phyloP scores from a whole-genome alignment of 2,888 invertebrate species.

The Macrophya alboannulata region DNA sequence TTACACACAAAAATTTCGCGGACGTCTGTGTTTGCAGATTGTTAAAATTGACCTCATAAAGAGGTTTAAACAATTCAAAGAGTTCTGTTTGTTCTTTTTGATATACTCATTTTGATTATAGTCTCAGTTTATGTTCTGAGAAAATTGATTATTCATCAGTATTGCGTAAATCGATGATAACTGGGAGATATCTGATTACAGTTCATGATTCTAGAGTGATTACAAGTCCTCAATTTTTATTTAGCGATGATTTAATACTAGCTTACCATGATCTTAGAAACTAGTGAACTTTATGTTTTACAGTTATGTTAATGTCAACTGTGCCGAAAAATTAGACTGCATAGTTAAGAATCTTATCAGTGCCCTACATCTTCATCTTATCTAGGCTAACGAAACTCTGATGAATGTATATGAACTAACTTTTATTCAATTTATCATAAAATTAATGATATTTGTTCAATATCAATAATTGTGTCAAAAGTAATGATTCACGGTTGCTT shows the following conservation, averaged over 20 bases:
- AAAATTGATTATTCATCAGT: not conserved
- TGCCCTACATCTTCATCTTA: constrained; percentile 10
- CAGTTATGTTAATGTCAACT: not conserved
- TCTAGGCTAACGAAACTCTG: not conserved
- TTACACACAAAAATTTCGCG: not conserved
- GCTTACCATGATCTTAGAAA: not conserved
- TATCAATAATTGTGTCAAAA: not conserved
- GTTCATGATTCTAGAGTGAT: constrained; percentile 20
- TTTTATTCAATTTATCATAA: not conserved
- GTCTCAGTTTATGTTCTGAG: not conserved
- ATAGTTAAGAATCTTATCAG: constrained; percentile 30
- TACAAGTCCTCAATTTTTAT: not conserved
- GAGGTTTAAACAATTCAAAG: not conserved
- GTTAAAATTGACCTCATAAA: not conserved
- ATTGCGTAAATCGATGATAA: constrained; percentile 23
- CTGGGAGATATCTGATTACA: not conserved
- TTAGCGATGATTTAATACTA: not conserved
- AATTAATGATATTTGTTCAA: not conserved
- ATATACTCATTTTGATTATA: not conserved
- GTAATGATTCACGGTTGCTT: constrained; percentile 7
- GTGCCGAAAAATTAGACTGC: not conserved
- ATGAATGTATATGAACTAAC: constrained; percentile 22
- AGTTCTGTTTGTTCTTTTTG: not conserved
- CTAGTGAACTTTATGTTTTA: not conserved
- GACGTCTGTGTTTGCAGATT: not conserved